A percentile compares a stretch with the other conserved stretches of the same genome.
These are phyloP conservation scores for Lasiommata megera DNA, from an alignment of 2,888 invertebrate species.

Conservation along the genomic window DNA sequence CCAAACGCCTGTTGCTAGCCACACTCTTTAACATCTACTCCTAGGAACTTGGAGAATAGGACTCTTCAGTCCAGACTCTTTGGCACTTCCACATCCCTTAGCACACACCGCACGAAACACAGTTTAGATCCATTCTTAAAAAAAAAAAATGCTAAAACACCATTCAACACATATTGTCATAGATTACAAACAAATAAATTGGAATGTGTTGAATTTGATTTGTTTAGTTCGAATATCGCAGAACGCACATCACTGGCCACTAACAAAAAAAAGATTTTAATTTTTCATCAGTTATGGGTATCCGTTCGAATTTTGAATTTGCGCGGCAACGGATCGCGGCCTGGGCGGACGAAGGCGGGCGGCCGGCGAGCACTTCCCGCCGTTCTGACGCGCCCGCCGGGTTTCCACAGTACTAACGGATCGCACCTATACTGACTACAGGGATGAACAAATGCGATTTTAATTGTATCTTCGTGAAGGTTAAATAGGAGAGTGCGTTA, in stretches of 20 bases:
- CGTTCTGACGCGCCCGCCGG: constrained; percentile 61
- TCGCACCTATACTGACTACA: not conserved
- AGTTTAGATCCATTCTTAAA: not conserved
- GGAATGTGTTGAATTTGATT: not conserved
- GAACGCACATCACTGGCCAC: constrained; percentile 12
- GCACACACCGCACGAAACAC: not conserved
- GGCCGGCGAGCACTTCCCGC: constrained; percentile 54
- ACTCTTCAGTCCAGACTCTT: not conserved
- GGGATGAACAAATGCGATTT: constrained; percentile 6
- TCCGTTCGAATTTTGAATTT: not conserved
- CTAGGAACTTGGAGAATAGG: no score
- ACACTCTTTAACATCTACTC: not conserved
- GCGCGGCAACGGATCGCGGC: not conserved
- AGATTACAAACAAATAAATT: not conserved
- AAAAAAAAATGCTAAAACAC: not conserved
- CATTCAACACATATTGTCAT: not conserved
- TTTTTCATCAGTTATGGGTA: not conserved
- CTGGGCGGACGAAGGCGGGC: constrained; percentile 45
- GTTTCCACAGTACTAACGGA: constrained; percentile 1
- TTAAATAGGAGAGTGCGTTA: not conserved
- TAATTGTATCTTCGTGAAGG: not conserved
- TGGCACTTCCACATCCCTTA: constrained; percentile 10
- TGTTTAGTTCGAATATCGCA: not conserved
- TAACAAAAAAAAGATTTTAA: not conserved
- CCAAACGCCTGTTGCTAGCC: not conserved